Evolutionary conservation across 2,113 vertebrate species (phyloP), one percentile per base, ranked within the genome.

Genomic region (Rhinopomastus cyanomelas): DNA sequence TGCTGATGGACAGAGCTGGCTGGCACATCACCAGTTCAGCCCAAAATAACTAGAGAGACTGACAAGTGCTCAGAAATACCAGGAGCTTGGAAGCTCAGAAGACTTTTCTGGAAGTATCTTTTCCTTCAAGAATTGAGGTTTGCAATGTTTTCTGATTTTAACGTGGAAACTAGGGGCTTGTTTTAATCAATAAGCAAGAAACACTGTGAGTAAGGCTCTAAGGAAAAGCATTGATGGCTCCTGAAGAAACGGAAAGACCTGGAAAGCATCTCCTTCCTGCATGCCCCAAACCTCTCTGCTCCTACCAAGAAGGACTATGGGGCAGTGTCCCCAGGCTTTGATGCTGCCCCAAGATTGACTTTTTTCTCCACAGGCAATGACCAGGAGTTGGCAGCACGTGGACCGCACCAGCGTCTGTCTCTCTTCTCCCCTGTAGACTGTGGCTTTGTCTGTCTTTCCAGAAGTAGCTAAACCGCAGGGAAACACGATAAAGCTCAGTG

Each of bases 191-290:
- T 67, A 76, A 75, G 25, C 42, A 39, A 72, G 26, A 86, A 85
- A 42, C 6, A n/a, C 1, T 61, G 19, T 26, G 81, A 81, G 68
- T 3, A 49, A 65, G 18, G 16, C 55, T 76, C 78, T 65, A 79
- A 86, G 49, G 44, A 68, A 85, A 79, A 90, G 6, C 16, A 46
- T 0, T 67, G 62, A 39, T 46, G 74, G 30, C 15, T 66, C 19
- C 76, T 79, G 69, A 61, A 84, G 61, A 78, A 86, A 84, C 26
- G 61, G 21, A 75, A 87, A 93, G 37, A 30, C n/a, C 30, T 48
- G n/a, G 11, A 69, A 88, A 72, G 7, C 9, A 46, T 10, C 6
- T 68, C 17, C 20, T 79, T 84, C 74, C 49, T 81, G 21, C 27
- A 53, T 68, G 27, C 19, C 73, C 53, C 62, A 30, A 57, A 68